Base-by-base conservation (phyloP, 2,113 vertebrate species). In the Theropithecus gelada region DNA sequence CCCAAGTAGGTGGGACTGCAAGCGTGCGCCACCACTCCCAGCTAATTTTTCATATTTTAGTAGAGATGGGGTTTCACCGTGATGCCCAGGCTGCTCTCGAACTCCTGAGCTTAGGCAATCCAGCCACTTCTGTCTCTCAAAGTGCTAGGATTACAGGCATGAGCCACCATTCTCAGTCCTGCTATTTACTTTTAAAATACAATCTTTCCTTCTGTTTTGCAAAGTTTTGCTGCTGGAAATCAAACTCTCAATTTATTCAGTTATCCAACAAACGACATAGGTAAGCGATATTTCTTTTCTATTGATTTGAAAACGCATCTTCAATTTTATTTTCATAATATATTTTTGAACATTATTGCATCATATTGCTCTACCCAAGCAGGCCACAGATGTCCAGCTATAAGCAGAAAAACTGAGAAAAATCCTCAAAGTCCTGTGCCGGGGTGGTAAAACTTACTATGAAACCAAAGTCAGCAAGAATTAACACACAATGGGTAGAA, bases 141-240 rank as follows among this genome's bases (percentile, higher is more conserved):
- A 64, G 61, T 64, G 61, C 0, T 32, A 30, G 61, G 27, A 64
- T 64, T 64, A 64, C 12, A 64, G 61, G 12, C 61, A 64, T 30
- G 61, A 64, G 12, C 61, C 27, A 64, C 12, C 27, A 13, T 64
- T 32, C 61, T 30, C 27, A 64, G 61, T 12, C 61, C 30, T 64
- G 27, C 16, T 57, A 18, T 83, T 91, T 94, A 76, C 43, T 95
- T 87, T 90, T 55, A 72, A 96, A 59, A 85, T 85, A 78, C 22
- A 86, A 48, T 50, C 10, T 72, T 96, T 66, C 45, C 27, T 90
- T 82, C 16, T 72, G 1, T 84, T 97, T 97, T 84, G 12, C 68
- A 79, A 91, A 81, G 35, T 35, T 70, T 40, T 83, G 50, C 50
- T 94, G 89, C 66, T 94, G 81, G 90, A 70, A 92, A 79, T 79